A percentile compares a stretch with the other conserved stretches of the same genome.
Evolutionary conservation across 2,113 vertebrate species (phyloP).

Genomic region (Orientallactaga bullata): DNA sequence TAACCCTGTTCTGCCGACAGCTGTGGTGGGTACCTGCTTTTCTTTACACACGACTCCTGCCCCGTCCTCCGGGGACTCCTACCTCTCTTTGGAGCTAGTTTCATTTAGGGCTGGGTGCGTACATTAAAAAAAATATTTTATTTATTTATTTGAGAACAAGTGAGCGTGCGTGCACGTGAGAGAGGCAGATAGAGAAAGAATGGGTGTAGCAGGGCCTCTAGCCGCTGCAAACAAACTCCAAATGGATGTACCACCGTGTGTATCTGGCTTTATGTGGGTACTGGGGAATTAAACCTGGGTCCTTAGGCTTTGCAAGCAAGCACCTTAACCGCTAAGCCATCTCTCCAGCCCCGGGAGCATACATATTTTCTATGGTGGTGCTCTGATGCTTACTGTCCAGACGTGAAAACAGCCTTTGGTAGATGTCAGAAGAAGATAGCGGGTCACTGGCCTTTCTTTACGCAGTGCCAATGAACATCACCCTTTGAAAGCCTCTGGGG

Average conservation of each 20-base stretch:
- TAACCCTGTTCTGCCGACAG: background rate
- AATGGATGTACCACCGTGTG: too few species aligned
- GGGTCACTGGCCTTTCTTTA: conserved; percentile 20
- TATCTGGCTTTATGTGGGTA: too few species aligned
- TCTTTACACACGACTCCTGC: background rate
- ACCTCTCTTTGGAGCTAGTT: background rate
- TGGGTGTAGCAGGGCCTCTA: too few species aligned
- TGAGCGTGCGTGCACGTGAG: too few species aligned
- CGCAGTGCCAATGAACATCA: conserved; percentile 23
- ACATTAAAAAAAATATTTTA: background rate
- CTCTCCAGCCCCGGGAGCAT: background rate
- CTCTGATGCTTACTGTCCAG: conserved; percentile 10
- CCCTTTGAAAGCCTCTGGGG: background rate
- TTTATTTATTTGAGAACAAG: too few species aligned
- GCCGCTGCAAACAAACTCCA: too few species aligned
- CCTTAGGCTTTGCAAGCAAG: too few species aligned
- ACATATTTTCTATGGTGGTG: background rate
- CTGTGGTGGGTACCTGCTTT: background rate
- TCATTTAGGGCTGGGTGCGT: background rate
- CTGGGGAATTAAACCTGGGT: too few species aligned
- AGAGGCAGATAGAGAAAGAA: too few species aligned
- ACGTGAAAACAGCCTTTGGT: background rate
- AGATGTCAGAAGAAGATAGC: background rate
- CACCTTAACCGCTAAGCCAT: too few species aligned
- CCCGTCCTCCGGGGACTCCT: background rate